Base-by-base conservation (phyloP, 2,113 vertebrate genomes). In the Oncorhynchus kisutch region DNA sequence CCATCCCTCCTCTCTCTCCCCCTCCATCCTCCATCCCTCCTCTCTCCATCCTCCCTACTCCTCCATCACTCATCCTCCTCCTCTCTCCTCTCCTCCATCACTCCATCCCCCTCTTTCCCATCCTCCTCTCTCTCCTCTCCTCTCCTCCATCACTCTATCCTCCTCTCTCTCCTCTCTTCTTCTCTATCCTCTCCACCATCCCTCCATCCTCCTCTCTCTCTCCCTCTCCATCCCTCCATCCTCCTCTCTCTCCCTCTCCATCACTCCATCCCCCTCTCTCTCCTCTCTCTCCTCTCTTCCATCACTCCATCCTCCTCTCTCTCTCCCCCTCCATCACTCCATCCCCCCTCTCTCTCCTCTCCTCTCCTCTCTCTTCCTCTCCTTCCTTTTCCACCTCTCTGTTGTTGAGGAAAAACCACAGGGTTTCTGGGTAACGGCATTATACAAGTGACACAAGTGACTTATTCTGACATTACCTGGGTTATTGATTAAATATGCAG, bases 151-250 rank as follows among this genome's bases (percentile, higher is more conserved):
- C 62, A 4, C 22, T 16, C 59, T 20, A n/a, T 20, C 22, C 60
- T n/a, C 0, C 24, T 22, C 60, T 24, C 60, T 31, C 31, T 5
- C 31, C 31, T 5, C 5, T 6, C 1, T n/a, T n/a, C n/a, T n/a
- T n/a, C 24, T 24, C 24, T 1, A 24, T 24, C 24, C 24, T 24
- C 24, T 24, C 24, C 24, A 24, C 31, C 5, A 6, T 34, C 31
- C 0, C 31, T 34, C 31, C 31, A 31, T 31, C 31, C 31, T 1
- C 31, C 5, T 31, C 31, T 31, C 31, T 31, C 31, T 0, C 16
- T n/a, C 1, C 1, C n/a, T 0, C 2, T 2, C 1, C 31, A 0
- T 12, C 22, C 0, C 20, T 4, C 6, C 18, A 14, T 39, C 7
- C 7, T 0, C 34, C 7, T 39, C 7, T 9, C 7, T 25, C 5